A percentile compares a stretch with the other conserved stretches of the same genome.
phyloP scores from a whole-genome alignment of 35 echinoderm and acorn worm genomes.

The Lytechinus variegatus region DNA sequence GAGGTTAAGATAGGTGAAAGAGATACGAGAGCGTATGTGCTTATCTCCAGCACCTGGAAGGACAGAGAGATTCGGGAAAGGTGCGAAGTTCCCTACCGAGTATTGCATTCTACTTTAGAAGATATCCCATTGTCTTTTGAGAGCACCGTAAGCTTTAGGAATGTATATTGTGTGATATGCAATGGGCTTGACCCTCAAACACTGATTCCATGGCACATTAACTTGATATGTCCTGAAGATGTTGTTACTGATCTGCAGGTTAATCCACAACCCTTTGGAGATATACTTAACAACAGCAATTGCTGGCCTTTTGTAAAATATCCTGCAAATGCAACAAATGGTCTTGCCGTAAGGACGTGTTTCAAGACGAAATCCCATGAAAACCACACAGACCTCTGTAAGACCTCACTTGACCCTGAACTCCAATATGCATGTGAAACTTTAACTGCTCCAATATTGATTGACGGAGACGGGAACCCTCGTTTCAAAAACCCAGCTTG shows the following conservation, averaged over 20 bases:
- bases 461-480: background rate
- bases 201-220: background rate
- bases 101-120: background rate
- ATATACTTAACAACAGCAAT: background rate
- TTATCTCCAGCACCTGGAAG: background rate
- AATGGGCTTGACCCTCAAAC: background rate
- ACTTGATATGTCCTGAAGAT: background rate
- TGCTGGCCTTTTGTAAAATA: background rate
- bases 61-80: background rate
- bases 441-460: background rate
- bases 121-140: background rate
- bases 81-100: background rate
- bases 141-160: background rate
- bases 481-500: background rate
- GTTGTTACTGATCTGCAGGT: background rate
- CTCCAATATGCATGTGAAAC: background rate
- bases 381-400: background rate
- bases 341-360: background rate
- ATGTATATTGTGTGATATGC: background rate
- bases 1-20: background rate
- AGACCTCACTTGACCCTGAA: background rate
- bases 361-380: background rate
- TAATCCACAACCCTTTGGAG: background rate
- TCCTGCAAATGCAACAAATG: background rate
- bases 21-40: background rate